Percentiles rank a stretch among this genome's conserved stretches.
Conservation (phyloP, 2,888 invertebrate genomes). For the Bugulina stolonifera region DNA sequence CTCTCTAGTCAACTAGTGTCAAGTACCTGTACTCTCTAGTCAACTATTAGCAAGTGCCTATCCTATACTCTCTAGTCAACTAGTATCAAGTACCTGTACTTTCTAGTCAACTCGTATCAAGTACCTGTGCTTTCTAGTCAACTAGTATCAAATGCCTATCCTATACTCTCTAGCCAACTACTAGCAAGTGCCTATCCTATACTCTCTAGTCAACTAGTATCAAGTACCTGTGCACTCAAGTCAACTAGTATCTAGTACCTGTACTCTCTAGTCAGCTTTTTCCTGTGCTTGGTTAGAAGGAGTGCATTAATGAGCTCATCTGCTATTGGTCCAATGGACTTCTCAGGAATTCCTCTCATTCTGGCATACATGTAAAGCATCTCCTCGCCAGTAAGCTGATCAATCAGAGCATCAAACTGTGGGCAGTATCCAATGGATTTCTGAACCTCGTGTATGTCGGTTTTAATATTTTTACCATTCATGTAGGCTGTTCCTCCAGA, state of each 20-base stretch:
- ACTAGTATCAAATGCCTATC: too few species aligned
- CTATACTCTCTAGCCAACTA: too few species aligned
- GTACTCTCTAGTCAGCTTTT: conserved; percentile 26
- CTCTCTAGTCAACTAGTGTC: too few species aligned
- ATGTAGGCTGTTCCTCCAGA: conserved; percentile 67
- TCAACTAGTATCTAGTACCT: too few species aligned
- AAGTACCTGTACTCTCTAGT: too few species aligned
- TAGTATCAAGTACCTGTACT: not conserved
- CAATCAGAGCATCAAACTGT: conserved; percentile 34
- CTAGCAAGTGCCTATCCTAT: not conserved
- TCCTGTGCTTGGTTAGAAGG: conserved; percentile 29
- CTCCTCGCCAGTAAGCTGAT: conserved; percentile 34
- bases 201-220: too few species aligned
- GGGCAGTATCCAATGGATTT: conserved; percentile 71
- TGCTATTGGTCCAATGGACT: conserved; percentile 28
- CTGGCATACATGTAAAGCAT: conserved; percentile 32
- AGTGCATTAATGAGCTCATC: conserved; percentile 29
- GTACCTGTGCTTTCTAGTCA: too few species aligned
- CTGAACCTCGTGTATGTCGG: conserved; percentile 59
- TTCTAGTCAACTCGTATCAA: too few species aligned
- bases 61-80: too few species aligned
- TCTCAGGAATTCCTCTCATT: conserved; percentile 30
- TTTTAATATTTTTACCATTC: conserved; percentile 53
- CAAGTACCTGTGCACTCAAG: too few species aligned
- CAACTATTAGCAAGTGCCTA: too few species aligned